Percentiles rank a stretch among this genome's conserved stretches.
phyloP scores from a whole-genome alignment of 92 coral and sea anemone genomes.

The Parazoanthus atlanticus region DNA sequence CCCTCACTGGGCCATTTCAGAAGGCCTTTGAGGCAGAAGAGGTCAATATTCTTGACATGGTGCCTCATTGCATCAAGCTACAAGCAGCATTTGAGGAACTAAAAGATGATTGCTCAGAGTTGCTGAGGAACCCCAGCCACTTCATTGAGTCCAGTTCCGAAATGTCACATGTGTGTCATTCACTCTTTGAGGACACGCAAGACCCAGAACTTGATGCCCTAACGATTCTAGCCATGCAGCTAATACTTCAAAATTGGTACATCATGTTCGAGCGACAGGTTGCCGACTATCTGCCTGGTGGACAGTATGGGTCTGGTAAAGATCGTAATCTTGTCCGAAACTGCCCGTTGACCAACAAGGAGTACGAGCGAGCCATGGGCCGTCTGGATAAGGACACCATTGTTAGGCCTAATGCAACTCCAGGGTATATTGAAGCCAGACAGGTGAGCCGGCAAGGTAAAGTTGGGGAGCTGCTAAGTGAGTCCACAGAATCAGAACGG shows the following conservation, averaged over 20 bases:
- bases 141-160: no score
- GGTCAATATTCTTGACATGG: not conserved
- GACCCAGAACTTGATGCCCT: slow-evolving; percentile 26
- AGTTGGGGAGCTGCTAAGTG: not conserved
- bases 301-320: not conserved
- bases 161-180: not conserved
- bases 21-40: slow-evolving; percentile 21
- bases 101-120: slow-evolving; percentile 11
- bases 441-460: no score
- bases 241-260: slow-evolving; percentile 18
- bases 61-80: slow-evolving; percentile 23
- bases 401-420: slow-evolving; percentile 12
- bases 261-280: slow-evolving; percentile 22
- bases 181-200: not conserved
- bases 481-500: slow-evolving; percentile 6
- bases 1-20: no score
- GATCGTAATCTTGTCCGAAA: slow-evolving; percentile 12
- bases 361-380: slow-evolving; percentile 34
- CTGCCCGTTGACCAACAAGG: slow-evolving; percentile 24
- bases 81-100: slow-evolving; percentile 14
- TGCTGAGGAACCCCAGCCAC: slow-evolving; percentile 1
- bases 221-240: slow-evolving; percentile 27
- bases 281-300: slow-evolving; percentile 16
- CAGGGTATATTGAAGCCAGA: slow-evolving; percentile 10
- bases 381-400: slow-evolving; percentile 28